Evolutionary conservation across 2,797 vertebrate species (phyloP).

Genomic region (Nyctalus aviator): DNA sequence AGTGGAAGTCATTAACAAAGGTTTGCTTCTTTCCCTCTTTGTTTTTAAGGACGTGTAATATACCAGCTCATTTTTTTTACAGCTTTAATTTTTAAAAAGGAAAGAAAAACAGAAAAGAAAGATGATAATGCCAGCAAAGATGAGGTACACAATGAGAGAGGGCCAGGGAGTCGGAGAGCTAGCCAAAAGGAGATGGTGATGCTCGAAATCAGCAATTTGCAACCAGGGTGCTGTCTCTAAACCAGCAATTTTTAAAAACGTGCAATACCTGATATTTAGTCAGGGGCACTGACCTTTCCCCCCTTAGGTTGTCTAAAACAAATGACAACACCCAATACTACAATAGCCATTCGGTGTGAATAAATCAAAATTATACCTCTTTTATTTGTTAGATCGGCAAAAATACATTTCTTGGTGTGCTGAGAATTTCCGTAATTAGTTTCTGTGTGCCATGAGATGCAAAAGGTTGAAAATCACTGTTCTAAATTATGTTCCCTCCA

Average conservation of each 20-base stretch:
- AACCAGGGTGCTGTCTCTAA: background rate
- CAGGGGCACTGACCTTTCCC: background rate
- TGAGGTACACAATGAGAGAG: background rate
- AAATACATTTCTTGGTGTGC: background rate
- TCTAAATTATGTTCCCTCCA: background rate
- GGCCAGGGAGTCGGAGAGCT: background rate
- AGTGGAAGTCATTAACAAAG: conserved; percentile 66
- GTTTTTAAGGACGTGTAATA: conserved; percentile 65
- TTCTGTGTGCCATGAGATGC: background rate
- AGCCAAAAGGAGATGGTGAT: background rate
- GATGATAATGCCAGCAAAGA: background rate
- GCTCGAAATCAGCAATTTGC: background rate
- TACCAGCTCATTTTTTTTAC: conserved; percentile 15
- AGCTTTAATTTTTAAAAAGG: conserved; percentile 46
- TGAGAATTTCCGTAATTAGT: background rate
- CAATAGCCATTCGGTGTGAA: background rate
- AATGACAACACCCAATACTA: background rate
- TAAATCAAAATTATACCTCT: background rate
- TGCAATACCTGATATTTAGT: background rate
- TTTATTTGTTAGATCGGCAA: background rate
- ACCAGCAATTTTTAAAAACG: background rate
- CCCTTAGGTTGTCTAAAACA: background rate
- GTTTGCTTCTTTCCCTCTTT: conserved; percentile 44
- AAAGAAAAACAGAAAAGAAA: background rate
- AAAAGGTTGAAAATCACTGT: background rate